These are phyloP conservation scores for Harpalus rufipes DNA, from an alignment of 2,888 invertebrate species.

Conservation along the genomic window DNA sequence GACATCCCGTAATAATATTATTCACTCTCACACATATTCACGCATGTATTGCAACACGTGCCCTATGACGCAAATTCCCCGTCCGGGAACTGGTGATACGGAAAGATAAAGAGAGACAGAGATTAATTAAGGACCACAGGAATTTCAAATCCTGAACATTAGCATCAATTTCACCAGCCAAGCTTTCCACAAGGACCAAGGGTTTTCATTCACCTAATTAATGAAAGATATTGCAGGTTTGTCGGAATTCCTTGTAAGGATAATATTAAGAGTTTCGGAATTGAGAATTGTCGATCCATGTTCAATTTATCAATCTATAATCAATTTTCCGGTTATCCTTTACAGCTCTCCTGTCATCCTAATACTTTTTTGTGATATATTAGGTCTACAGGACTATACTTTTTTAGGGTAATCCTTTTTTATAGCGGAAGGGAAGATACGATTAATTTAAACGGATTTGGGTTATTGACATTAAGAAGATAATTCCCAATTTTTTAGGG, in stretches of 20 bases:
- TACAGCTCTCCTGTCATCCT: neutral
- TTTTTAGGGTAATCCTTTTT: neutral
- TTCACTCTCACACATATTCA: neutral
- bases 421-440: neutral
- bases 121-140: constrained; percentile 51
- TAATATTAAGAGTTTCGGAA: neutral
- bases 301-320: neutral
- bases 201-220: constrained; percentile 17
- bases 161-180: too few relatives aligned
- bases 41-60: neutral
- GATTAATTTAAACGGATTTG: neutral
- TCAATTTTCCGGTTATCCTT: neutral
- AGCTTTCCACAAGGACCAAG: neutral
- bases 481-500: neutral
- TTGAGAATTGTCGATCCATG: neutral
- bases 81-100: neutral
- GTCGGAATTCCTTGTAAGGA: neutral
- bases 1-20: neutral
- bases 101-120: neutral
- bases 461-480: neutral
- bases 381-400: neutral
- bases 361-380: neutral
- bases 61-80: neutral
- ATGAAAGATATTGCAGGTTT: neutral
- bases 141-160: neutral